These are phyloP conservation scores for Geodia barretti DNA, from an alignment of 37 sponge, comb jelly and placozoan genomes.

Conservation along the genomic window DNA sequence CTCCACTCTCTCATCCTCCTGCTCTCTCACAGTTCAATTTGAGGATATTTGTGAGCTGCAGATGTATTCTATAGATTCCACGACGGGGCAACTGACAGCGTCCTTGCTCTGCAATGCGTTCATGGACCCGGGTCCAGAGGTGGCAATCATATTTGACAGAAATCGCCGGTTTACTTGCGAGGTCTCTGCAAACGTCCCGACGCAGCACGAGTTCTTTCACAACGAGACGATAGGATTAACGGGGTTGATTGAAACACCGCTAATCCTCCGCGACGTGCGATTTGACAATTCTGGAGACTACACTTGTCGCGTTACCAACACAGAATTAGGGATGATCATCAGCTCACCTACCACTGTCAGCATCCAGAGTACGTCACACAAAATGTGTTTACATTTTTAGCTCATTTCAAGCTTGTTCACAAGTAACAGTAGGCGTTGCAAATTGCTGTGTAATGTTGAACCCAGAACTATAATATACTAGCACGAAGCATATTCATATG, in stretches of 20 bases:
- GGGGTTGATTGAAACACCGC: not conserved
- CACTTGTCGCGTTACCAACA: constrained; percentile 40
- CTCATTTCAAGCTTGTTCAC: no score
- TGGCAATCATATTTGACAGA: no score
- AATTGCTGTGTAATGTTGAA: not conserved
- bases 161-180: constrained; percentile 10
- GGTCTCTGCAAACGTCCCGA: constrained; percentile 16
- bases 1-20: constrained; percentile 32
- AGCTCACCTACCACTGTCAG: constrained; percentile 16
- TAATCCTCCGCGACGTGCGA: not conserved
- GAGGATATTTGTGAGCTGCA: constrained; percentile 30
- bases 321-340: constrained; percentile 43
- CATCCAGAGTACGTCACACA: no score
- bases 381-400: no score
- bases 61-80: constrained; percentile 10
- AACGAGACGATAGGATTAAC: no score
- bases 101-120: constrained; percentile 4
- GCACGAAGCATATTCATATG: not conserved
- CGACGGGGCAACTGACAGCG: constrained; percentile 5
- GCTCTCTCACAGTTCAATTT: constrained; percentile 27
- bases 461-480: not conserved
- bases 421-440: not conserved
- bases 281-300: constrained; percentile 70
- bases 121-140: not conserved
- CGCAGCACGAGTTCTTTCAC: constrained; percentile 21